Evolutionary conservation across 1,140 invertebrate species (phyloP).

Genomic region (Philotrypesis tridentata): DNA sequence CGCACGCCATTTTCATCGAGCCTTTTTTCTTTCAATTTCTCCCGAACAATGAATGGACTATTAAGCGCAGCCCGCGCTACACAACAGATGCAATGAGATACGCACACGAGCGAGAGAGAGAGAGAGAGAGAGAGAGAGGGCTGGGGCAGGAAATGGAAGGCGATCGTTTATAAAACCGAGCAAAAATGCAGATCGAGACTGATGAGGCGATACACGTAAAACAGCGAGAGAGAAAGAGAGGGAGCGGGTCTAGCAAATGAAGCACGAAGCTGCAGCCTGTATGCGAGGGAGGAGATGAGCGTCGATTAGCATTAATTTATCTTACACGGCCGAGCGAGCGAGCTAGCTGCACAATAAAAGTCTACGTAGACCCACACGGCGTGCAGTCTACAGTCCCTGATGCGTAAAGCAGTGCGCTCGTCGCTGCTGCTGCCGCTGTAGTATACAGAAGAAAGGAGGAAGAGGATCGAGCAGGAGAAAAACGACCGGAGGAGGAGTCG

Average conservation of each 20-base stretch:
- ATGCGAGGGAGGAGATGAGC: constrained; percentile 33
- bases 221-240: neutral
- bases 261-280: constrained; percentile 11
- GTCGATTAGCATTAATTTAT: constrained; percentile 52
- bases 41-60: neutral
- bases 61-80: neutral
- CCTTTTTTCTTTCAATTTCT: neutral
- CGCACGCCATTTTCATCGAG: neutral
- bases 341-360: constrained; percentile 37
- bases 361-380: neutral
- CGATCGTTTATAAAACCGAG: constrained; percentile 4
- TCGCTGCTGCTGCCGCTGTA: neutral
- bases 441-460: neutral
- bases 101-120: too few species aligned
- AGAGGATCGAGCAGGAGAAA: neutral
- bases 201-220: constrained; percentile 23
- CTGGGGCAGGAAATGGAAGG: constrained; percentile 52
- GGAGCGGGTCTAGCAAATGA: neutral
- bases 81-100: neutral
- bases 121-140: constrained; percentile 29
- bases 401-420: constrained; percentile 34
- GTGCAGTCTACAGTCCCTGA: constrained; percentile 23
- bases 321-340: constrained; percentile 46
- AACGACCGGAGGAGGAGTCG: neutral
- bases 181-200: neutral